phyloP scores from a whole-genome alignment of 2,888 invertebrate species.

The Drosophila koepferae region DNA sequence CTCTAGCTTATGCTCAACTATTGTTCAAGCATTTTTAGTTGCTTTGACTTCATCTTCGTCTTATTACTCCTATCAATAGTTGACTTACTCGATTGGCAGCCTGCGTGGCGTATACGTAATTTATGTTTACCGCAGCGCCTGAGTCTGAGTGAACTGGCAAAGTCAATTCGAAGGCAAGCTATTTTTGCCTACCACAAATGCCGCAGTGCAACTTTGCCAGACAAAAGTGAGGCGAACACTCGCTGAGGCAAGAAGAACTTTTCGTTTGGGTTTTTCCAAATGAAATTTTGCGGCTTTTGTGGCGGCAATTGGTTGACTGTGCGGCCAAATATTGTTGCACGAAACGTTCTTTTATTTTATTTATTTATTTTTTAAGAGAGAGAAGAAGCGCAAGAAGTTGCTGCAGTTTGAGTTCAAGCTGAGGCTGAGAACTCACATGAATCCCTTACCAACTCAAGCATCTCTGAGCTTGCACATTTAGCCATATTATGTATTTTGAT shows the following conservation, averaged over 20 bases:
- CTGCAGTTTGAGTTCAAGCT: background rate
- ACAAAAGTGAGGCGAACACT: constrained; percentile 26
- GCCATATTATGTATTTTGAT: background rate
- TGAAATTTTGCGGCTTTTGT: constrained; percentile 68
- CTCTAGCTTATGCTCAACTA: background rate
- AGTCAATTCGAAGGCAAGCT: constrained; percentile 15
- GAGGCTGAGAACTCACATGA: too few species aligned
- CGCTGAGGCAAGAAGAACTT: constrained; percentile 51
- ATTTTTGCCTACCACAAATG: constrained; percentile 8
- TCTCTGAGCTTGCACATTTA: background rate
- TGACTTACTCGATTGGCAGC: constrained; percentile 21
- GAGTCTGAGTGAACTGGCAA: background rate
- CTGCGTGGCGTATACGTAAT: constrained; percentile 40
- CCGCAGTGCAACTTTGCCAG: constrained; percentile 30
- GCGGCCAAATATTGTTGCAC: constrained; percentile 38
- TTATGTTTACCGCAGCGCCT: constrained; percentile 37
- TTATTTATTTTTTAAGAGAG: background rate
- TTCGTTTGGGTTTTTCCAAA: constrained; percentile 61
- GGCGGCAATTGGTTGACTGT: constrained; percentile 32
- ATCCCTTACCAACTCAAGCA: background rate
- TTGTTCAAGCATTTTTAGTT: background rate
- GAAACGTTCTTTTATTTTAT: too few species aligned
- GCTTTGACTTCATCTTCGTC: background rate
- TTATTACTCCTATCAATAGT: background rate
- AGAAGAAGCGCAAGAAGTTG: constrained; percentile 1